Base-by-base conservation (phyloP, 2,113 vertebrate species). In the Meleagris gallopavo region DNA sequence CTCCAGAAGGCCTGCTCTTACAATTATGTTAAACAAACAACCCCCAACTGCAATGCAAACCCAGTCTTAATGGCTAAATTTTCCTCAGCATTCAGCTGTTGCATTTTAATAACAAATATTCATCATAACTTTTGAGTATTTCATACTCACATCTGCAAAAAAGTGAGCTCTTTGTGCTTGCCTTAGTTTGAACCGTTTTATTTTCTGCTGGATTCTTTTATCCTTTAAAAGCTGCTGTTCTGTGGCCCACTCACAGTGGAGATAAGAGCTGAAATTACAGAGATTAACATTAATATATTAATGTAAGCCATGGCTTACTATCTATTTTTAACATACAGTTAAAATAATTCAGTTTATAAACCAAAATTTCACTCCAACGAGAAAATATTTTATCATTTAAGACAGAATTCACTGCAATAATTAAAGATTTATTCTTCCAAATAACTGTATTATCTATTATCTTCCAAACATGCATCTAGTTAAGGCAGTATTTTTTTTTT, bases 181-280 rank as follows among this genome's bases (percentile, higher is more conserved):
- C 98, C 99, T 99, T 91, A 99, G 97, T 98, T 99, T 99, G 97
- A 99, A 99, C 87, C 99, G 98, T 97, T 99, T 99, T 97, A 99
- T 99, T 98, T 99, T 99, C 98, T 99, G 99, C 96, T 99, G 99
- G 96, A 99, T 99, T 97, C 99, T 98, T 98, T 99, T 99, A 98
- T 99, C 99, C 96, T 99, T 99, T 97, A 97, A 98, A 97, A 99
- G 98, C 61, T 99, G 99, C 92, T 99, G 98, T 96, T 99, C 99
- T 70, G 99, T 99, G 95, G 99, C 99, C 99, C 99, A 99, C 97
- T 99, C 99, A 97, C 99, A 99, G 97, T 99, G 99, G 90, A 99
- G 98, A 96, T 99, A 99, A 73, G 99, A 99, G 96, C 99, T 99
- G 95, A 90, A 92, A 97, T 89, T 89, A 90, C 45, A 89, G 62